Evolutionary conservation across 2,888 invertebrate genomes (phyloP).

Genomic region (Sicus ferrugineus): DNA sequence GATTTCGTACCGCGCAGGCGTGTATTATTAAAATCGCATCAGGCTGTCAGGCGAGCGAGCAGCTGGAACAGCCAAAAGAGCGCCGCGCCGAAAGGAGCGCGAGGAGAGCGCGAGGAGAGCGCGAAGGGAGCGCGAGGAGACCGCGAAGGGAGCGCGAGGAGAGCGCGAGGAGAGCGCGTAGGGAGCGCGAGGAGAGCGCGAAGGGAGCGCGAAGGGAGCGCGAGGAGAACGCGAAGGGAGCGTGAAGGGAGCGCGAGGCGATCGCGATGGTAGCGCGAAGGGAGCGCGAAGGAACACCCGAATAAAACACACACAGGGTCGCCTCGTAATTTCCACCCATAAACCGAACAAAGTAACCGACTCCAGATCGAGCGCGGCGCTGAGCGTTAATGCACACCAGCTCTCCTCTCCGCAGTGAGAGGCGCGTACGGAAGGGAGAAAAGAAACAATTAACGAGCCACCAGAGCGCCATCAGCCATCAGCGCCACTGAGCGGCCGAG

Average conservation of each 20-base stretch:
- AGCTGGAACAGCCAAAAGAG: conserved; percentile 8
- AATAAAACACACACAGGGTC: conserved; percentile 5
- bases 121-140: too few relatives aligned
- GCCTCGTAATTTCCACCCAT: conserved; percentile 25
- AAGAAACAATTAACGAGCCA: conserved; percentile 26
- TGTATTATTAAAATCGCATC: conserved; percentile 65
- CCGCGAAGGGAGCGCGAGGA: too few relatives aligned
- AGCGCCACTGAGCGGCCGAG: too few relatives aligned
- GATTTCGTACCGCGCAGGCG: conserved; percentile 53
- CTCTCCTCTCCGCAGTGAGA: too few relatives aligned
- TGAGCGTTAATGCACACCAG: conserved; percentile 14
- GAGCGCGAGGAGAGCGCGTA: too few relatives aligned
- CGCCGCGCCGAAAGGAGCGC: too few relatives aligned
- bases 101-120: too few relatives aligned
- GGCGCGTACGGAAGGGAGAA: conserved; percentile 2
- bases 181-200: too few relatives aligned
- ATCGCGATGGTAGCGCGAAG: not conserved
- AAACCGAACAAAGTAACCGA: conserved; percentile 33
- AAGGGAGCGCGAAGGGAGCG: too few relatives aligned
- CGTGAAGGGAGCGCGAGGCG: too few relatives aligned
- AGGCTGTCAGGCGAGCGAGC: conserved; percentile 49
- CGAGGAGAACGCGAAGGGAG: too few relatives aligned
- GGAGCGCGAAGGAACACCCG: conserved; percentile 8
- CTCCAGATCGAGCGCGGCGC: conserved; percentile 3
- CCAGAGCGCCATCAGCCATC: too few relatives aligned